Conservation (phyloP, 2,888 invertebrate species). For the Leptopilina myrica region DNA sequence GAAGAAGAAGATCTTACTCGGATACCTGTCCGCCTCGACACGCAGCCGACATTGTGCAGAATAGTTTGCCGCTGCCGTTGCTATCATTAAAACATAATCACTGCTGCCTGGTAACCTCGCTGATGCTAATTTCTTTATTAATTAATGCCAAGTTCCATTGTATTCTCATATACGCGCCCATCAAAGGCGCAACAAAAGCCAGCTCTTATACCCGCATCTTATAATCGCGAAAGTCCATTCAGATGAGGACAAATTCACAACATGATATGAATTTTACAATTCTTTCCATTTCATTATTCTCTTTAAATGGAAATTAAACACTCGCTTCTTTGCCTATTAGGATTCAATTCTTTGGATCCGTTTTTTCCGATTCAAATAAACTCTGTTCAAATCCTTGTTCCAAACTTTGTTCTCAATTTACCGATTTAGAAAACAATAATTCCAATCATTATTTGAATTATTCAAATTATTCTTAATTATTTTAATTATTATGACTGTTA, state of each 20-base stretch:
- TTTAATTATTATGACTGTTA: too few relatives aligned
- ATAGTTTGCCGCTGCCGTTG: constrained; percentile 62
- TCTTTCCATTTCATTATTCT: not conserved
- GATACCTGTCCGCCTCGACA: constrained; percentile 51
- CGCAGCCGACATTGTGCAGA: constrained; percentile 59
- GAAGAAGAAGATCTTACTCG: constrained; percentile 54
- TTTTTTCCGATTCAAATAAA: too few relatives aligned
- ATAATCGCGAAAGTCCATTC: constrained; percentile 40
- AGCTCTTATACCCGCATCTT: constrained; percentile 51
- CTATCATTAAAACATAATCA: constrained; percentile 75
- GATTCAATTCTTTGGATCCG: too few relatives aligned
- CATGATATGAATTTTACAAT: not conserved
- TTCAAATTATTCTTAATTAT: too few relatives aligned
- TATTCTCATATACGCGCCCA: constrained; percentile 60
- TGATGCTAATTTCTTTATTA: constrained; percentile 74
- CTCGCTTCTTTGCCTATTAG: too few relatives aligned
- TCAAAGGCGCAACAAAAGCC: constrained; percentile 56
- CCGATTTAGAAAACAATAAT: too few relatives aligned
- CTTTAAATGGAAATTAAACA: too few relatives aligned
- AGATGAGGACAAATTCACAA: constrained; percentile 8
- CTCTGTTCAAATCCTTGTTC: too few relatives aligned
- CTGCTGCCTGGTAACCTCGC: constrained; percentile 67
- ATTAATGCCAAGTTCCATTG: constrained; percentile 73
- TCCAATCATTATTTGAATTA: too few relatives aligned
- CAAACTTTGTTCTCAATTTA: too few relatives aligned